Evolutionary conservation across 2,113 vertebrate species (phyloP).

Genomic region (Opisthocomus hoazin): DNA sequence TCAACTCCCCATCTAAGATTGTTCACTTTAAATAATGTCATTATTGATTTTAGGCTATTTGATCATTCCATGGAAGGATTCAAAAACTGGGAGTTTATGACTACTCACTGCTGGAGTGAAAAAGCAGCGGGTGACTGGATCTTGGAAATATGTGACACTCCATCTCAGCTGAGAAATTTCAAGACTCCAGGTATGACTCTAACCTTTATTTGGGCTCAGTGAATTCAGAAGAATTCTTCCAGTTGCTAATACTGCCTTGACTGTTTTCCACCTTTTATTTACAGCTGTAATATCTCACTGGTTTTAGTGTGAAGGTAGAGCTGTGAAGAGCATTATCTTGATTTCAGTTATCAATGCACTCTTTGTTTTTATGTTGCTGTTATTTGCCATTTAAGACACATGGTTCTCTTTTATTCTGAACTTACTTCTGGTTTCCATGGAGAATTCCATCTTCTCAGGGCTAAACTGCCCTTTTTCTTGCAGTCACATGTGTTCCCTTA

Average conservation of each 20-base stretch:
- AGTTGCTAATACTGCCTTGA: not conserved
- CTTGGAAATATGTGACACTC: slow-evolving; percentile 95
- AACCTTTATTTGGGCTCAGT: not conserved
- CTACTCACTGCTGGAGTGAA: slow-evolving; percentile 98
- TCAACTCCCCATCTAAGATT: not conserved
- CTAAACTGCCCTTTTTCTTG: not conserved
- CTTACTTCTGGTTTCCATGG: not conserved
- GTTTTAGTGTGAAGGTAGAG: not conserved
- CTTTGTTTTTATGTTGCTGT: not conserved
- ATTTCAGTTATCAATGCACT: not conserved
- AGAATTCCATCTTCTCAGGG: not conserved
- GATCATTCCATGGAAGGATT: slow-evolving; percentile 99
- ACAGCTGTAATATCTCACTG: not conserved
- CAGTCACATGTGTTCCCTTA: not conserved
- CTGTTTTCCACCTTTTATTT: not conserved
- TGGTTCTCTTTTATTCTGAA: not conserved
- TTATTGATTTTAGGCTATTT: slow-evolving; percentile 83
- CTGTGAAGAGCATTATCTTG: not conserved
- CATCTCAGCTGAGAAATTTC: slow-evolving; percentile 95
- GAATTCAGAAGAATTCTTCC: not conserved
- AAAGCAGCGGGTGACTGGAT: slow-evolving; percentile 95
- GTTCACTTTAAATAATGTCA: not conserved
- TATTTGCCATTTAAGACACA: not conserved
- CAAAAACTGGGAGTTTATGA: slow-evolving; percentile 99
- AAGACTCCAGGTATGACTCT: slow-evolving; percentile 88